Base-by-base conservation (phyloP, 2,113 vertebrate species). In the Cryptomyrus ogoouensis region DNA sequence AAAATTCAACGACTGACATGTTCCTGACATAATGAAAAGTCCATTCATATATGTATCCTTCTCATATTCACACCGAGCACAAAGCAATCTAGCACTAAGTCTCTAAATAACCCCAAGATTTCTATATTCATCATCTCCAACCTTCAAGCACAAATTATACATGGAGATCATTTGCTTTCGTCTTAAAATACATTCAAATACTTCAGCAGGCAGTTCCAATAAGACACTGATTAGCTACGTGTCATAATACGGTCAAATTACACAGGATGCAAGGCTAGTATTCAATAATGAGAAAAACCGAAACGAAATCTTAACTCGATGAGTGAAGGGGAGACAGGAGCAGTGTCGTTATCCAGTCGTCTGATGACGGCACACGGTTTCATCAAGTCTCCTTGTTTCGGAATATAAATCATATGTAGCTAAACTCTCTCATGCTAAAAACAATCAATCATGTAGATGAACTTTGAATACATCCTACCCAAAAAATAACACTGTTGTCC, bases 1-100 rank as follows among this genome's bases (percentile, higher is more conserved):
- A 56, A 87, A 56, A 87, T 80, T 87, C 88, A 77, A 24, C 47
- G 88, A 44, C 31, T 58, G 52, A 83, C 88, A 88, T 58, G 7
- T 62, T 15, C 44, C 53, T 39, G 89, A 39, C 88, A 21, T 8
- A 80, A 90, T 83, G 56, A 89, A 56, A 88, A 49, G 70, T 83
- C 58, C 42, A 19, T 27, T 62, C 70, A 80, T 39, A 50, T 44
- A 31, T 66, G 62, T n/a, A 24, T 46, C 5, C 87, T 17, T 39
- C 44, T 47, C 31, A 62, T 58, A 66, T 87, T 83, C 5, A 89
- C 70, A 7, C 62, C 21, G 24, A 42, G 5, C 47, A 24, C 17
- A 4, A 85, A 44, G 35, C 39, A 27, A 44, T 62, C 50, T 27
- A 24, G 56, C 87, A 66, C 3, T 2, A n/a, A 17, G 56, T 66